Conservation (phyloP, 2,797 vertebrate genomes). For the Cyclura pinguis region DNA sequence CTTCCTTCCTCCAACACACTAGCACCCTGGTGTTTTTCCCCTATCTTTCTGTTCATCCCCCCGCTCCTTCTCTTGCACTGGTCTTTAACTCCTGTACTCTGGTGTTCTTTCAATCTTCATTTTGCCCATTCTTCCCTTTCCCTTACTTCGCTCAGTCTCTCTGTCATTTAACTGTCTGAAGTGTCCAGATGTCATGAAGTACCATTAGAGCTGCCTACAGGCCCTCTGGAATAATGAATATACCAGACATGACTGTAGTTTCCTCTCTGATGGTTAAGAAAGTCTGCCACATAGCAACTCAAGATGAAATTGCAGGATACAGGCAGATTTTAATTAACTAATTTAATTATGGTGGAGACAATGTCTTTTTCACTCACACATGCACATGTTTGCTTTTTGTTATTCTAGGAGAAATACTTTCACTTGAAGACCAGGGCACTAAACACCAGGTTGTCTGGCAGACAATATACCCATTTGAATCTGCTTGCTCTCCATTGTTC, state of each 20-base stretch:
- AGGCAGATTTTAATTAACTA: no score
- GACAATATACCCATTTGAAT: background rate
- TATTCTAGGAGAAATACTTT: background rate
- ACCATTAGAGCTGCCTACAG: background rate
- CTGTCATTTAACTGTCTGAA: background rate
- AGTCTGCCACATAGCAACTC: no score
- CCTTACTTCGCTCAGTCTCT: background rate
- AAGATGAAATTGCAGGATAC: no score
- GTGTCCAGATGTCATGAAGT: background rate
- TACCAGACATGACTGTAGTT: no score
- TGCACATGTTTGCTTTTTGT: no score
- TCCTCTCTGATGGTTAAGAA: no score
- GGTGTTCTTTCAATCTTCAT: background rate
- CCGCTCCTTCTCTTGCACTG: background rate
- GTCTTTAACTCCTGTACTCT: no score
- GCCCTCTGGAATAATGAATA: no score
- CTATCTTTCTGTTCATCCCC: background rate
- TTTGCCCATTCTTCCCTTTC: background rate
- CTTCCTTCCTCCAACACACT: background rate
- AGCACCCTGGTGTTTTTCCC: background rate
- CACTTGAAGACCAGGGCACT: background rate
- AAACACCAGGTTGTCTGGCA: no score
- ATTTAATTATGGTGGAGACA: no score
- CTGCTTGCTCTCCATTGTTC: background rate
- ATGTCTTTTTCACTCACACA: no score